Conservation (phyloP, 2,113 vertebrate species). For the Pyrgilauda ruficollis region DNA sequence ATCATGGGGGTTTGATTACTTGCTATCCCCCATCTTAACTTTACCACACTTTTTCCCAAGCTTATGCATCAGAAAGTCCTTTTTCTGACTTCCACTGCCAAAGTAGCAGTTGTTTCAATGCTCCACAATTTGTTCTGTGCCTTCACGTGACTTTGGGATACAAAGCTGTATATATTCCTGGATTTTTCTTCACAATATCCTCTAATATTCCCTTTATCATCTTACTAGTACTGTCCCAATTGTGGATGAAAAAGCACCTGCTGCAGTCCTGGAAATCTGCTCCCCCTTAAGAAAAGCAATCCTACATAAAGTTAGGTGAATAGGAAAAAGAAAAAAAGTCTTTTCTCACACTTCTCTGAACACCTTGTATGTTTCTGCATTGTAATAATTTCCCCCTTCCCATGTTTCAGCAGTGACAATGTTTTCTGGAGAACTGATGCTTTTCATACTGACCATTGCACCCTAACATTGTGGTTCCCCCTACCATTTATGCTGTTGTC, state of each 20-base stretch:
- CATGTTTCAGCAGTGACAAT: not conserved
- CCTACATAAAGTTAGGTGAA: not conserved
- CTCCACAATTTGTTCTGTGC: not conserved
- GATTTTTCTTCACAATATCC: not conserved
- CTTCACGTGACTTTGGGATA: not conserved
- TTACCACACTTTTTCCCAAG: not conserved
- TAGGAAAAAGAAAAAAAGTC: not conserved
- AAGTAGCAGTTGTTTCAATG: not conserved
- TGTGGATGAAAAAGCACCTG: not conserved
- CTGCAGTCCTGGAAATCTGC: not conserved
- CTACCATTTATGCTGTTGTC: not conserved
- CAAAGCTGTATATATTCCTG: not conserved
- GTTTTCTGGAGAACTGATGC: not conserved
- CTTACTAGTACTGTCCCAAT: not conserved
- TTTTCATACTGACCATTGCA: accelerated
- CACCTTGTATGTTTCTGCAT: accelerated
- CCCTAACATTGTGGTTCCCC: not conserved
- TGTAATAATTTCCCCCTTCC: not conserved
- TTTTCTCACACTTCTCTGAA: not conserved
- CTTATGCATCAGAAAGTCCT: not conserved
- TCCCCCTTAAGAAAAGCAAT: not conserved
- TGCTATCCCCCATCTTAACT: not conserved
- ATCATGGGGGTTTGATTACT: not conserved
- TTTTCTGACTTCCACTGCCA: not conserved
- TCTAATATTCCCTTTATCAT: not conserved